Percentiles rank a stretch among this genome's conserved stretches.
Evolutionary conservation across 2,797 vertebrate species (phyloP).

Genomic region (Urosaurus nigricauda): DNA sequence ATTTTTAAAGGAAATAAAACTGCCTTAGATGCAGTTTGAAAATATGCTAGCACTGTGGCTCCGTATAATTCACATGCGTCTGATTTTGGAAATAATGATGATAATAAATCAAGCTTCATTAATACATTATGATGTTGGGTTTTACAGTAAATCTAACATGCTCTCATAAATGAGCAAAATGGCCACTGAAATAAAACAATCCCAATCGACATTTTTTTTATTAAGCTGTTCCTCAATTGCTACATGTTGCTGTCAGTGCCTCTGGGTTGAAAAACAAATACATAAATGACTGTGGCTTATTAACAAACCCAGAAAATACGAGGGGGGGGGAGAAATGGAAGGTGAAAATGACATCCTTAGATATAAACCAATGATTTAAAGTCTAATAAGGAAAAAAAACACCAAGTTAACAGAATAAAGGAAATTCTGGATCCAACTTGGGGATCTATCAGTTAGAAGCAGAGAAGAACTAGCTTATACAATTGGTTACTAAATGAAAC

Average conservation of each 20-base stretch:
- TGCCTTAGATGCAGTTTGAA: conserved; percentile 1
- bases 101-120: conserved; percentile 40
- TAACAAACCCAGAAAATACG: neutral
- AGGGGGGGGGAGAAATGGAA: neutral
- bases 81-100: conserved; percentile 51
- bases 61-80: conserved; percentile 39
- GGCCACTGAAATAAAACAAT: conserved; percentile 25
- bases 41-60: conserved; percentile 29
- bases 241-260: conserved; percentile 14
- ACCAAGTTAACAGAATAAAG: neutral
- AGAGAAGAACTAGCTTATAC: neutral
- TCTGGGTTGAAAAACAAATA: conserved; percentile 15
- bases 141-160: conserved; percentile 15
- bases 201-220: conserved; percentile 21
- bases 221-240: conserved; percentile 45
- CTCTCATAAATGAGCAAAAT: conserved; percentile 35
- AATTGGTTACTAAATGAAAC: too few species aligned
- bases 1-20: conserved; percentile 26
- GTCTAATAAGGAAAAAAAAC: neutral
- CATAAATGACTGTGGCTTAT: conserved; percentile 4
- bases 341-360: neutral
- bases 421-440: neutral
- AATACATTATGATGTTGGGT: conserved; percentile 44
- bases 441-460: neutral
- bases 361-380: neutral